phyloP scores from a whole-genome alignment of 23 tunicate species.

The Aplidium turbinatum region DNA sequence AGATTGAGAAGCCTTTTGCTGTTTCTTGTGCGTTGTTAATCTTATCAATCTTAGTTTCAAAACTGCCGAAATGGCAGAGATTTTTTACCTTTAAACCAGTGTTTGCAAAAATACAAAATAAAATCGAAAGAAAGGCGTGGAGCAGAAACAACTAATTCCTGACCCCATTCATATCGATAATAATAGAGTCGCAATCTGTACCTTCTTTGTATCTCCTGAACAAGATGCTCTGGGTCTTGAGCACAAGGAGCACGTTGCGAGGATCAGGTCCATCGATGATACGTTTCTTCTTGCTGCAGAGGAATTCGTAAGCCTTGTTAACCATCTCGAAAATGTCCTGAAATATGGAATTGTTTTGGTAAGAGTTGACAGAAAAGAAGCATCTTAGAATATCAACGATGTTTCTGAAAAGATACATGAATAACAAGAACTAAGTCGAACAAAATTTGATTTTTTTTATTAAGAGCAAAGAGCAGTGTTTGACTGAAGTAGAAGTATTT shows the following conservation, averaged over 20 bases:
- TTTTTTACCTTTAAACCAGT: no score
- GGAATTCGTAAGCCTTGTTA: constrained; percentile 95
- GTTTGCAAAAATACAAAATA: not conserved
- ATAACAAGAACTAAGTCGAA: not conserved
- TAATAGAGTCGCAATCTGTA: not conserved
- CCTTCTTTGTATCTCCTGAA: constrained; percentile 89
- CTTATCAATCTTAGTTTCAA: no score
- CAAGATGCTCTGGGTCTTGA: constrained; percentile 90
- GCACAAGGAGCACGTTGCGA: constrained; percentile 77
- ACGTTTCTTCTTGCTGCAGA: constrained; percentile 84
- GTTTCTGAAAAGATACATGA: not conserved
- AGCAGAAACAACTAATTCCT: not conserved
- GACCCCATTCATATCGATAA: not conserved
- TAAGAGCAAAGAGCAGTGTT: not conserved
- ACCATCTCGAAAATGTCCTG: constrained; percentile 97
- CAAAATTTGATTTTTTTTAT: not conserved
- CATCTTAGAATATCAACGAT: no score
- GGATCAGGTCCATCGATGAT: constrained; percentile 96
- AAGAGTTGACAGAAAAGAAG: no score
- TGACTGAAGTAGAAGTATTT: no score
- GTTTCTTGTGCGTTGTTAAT: no score
- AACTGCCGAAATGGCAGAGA: no score
- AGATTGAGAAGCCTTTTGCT: no score
- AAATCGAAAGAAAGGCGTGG: not conserved
- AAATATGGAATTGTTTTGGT: no score